Evolutionary conservation across 2,113 vertebrate genomes (phyloP), one percentile per base, ranked within the genome.

Genomic region (Notothenia coriiceps): DNA sequence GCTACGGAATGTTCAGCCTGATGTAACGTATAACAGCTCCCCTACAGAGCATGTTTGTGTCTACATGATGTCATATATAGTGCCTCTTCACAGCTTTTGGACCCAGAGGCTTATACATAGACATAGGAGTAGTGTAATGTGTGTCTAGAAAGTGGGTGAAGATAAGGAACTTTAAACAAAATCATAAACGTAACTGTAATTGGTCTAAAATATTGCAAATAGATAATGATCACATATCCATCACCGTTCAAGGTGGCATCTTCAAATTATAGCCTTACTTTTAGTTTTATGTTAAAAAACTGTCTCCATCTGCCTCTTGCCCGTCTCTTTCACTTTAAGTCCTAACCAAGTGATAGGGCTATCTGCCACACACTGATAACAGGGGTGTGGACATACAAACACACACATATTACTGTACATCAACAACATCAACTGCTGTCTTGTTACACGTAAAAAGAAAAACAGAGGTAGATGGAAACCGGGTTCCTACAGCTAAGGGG

Each of bases 311-410:
- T 17, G 12, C 15, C 51, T 71, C 2, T 25, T 55, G n/a, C 14
- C 51, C 33, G 50, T 12, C 50, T 55, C 25, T 40, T 47, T 54
- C 25, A 40, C 14, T 50, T 22, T 20, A 55, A 0, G 12, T 55
- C 12, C 61, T 15, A n/a, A 35, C 61, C 40, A 1, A 47, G 22
- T 10, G 46, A 65, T 17, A 51, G 61, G 4, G 35, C 67, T 64
- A 86, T 91, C 89, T 93, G 92, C 56, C 66, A 60, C 64, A 18
- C 44, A 52, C 84, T 88, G 92, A 93, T 93, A 93, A 92, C 83
- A 78, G 10, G 90, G 91, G 92, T 60, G 92, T 86, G 90, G 77
- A 81, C 82, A 4, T 71, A 65, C 77, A 35, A 35, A 25, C 51
- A 50, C 54, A 15, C 52, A 70, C 74, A 74, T 54, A 69, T 79